Evolutionary conservation across 2,797 vertebrate species (phyloP), one percentile per base, ranked within the genome.

Genomic region (Rallus crepitans): DNA sequence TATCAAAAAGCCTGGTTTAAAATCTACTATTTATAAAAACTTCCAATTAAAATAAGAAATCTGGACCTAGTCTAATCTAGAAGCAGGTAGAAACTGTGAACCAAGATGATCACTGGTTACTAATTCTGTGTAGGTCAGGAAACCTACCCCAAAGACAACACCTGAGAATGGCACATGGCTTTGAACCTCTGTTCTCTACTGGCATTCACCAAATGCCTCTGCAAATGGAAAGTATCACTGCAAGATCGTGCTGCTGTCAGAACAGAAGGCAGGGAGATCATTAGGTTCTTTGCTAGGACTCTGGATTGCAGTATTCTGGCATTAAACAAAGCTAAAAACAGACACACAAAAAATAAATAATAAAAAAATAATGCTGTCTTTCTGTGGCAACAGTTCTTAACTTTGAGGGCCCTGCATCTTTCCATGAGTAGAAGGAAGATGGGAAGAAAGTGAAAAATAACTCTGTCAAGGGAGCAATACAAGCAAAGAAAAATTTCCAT

Each of bases 401-500:
- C 30, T 75, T 71, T 60, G 30, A 63, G 39, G 9, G 30, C 47
- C 35, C 40, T 75, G 45, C 16, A 20, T 60, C 21, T 31, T 94
- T 75, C 53, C 15, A 6, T 84, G 42, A 75, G 19, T 5, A 89
- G 13, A 50, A 92, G 75, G 86, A 64, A 53, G 23, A 12, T 0
- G 0, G 10, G 12, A 84, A 25, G 25, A 39, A 87, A 82, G 23
- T 40, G 19, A 90, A 89, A 92, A 92, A 66, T 65, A 72, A 83
- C 55, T 86, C 83, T 79, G 39, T 70, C 76, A 73, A 40, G 53
- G 48, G 53, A 94, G 53, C 15, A 85, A 85, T 24, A 66, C 1
- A 61, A 24, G 30, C 63, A 68, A 93, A 89, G 60, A 87, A 84
- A 63, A 92, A 24, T 33, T 89, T 94, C 56, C 72, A 56, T 73